phyloP scores from a whole-genome alignment of 2,797 vertebrate genomes.

The Sebastes steindachneri region DNA sequence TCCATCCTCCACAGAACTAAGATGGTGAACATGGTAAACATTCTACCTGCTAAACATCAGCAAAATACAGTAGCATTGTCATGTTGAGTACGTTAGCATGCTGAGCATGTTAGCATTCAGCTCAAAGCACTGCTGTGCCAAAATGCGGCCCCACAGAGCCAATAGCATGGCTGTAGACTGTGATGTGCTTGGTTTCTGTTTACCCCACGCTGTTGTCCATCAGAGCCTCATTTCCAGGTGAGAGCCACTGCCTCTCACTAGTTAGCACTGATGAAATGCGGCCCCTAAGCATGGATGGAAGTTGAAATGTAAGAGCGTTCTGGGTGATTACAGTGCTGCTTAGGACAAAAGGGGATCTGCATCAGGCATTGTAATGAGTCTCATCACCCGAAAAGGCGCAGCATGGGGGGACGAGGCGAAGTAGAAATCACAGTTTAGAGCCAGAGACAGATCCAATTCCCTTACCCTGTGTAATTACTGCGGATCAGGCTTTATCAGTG shows the following conservation, averaged over 20 bases:
- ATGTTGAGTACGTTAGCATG: neutral
- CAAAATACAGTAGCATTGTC: neutral
- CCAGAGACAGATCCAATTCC: constrained; percentile 74
- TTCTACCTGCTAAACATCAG: neutral
- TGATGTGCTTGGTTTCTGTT: neutral
- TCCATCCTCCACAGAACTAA: neutral
- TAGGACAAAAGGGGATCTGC: constrained; percentile 65
- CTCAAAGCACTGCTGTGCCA: neutral
- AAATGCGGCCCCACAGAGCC: neutral
- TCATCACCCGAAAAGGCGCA: constrained; percentile 66
- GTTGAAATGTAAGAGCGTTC: constrained; percentile 54
- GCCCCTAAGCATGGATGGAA: constrained; percentile 41
- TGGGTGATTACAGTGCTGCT: constrained; percentile 60
- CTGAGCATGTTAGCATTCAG: neutral
- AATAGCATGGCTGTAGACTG: neutral
- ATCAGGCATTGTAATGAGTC: constrained; percentile 73
- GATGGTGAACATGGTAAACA: neutral
- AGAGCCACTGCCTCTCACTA: neutral
- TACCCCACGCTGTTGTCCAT: constrained; percentile 9
- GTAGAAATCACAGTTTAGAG: constrained; percentile 68
- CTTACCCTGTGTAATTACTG: constrained; percentile 73
- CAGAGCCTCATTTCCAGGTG: neutral
- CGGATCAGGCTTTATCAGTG: constrained; percentile 75
- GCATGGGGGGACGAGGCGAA: constrained; percentile 45
- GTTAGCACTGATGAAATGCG: constrained; percentile 30